Percentiles rank a stretch among this genome's conserved stretches.
phyloP scores from a whole-genome alignment of 92 coral and sea anemone species.

The Porites lobata region DNA sequence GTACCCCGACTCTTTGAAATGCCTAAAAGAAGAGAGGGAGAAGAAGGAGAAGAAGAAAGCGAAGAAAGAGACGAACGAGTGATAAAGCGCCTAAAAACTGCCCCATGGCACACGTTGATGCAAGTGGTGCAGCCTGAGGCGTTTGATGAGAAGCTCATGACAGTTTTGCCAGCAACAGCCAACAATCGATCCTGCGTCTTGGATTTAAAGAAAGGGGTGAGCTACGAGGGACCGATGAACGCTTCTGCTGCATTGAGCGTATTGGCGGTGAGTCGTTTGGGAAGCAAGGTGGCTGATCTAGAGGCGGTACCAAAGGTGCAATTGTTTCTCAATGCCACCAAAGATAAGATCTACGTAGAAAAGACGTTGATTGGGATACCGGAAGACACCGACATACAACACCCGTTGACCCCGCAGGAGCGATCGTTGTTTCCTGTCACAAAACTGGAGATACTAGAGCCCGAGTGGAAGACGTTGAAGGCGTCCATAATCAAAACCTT shows the following conservation, averaged over 20 bases:
- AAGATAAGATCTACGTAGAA: background rate
- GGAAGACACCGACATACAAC: background rate
- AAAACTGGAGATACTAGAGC: too few species aligned
- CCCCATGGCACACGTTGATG: background rate
- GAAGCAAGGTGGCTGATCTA: background rate
- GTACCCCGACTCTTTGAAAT: background rate
- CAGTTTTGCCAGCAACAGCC: background rate
- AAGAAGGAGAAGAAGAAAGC: background rate
- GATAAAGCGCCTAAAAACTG: background rate
- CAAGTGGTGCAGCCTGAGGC: background rate
- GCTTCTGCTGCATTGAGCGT: background rate
- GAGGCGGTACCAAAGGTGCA: background rate
- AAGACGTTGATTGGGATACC: background rate
- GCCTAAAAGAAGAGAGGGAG: too few species aligned
- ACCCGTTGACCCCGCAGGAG: background rate
- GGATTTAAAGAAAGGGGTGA: background rate
- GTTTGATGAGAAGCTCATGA: background rate
- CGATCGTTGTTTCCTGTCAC: background rate
- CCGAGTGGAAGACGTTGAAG: background rate
- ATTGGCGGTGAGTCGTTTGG: background rate
- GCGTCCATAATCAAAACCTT: background rate
- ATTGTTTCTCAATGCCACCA: background rate
- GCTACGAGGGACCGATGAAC: background rate
- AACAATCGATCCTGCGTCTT: background rate
- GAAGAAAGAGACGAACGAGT: background rate